Evolutionary conservation across 2,888 invertebrate genomes (phyloP), one percentile per base, ranked within the genome.

Genomic region (Pheosia gnoma): DNA sequence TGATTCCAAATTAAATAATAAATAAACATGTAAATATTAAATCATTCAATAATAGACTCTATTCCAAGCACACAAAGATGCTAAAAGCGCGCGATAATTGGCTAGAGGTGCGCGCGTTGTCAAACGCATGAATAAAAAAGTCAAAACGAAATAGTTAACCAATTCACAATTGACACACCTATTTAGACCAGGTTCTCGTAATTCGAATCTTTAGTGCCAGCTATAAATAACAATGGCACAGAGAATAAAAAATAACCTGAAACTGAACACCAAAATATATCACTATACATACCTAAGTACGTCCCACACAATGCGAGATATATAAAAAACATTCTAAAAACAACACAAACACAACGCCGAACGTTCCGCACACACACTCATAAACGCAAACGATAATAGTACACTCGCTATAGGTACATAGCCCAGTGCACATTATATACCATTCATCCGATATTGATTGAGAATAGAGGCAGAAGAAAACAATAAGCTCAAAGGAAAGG

Each of bases 391-490:
- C 56, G 69, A 58, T 53, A 65, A 58, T 54, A 64, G 59, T 70
- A 72, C 78, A 65, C 78, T 74, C 82, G 65, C 80, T 68, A 63
- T 76, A 25, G 25, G 25, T 25, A 81, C 57, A 78, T 80, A 79
- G 73, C 63, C 66, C 63, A 63, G 65, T 47, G 61, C 74, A 75
- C 71, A 67, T 69, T 75, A 73, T 64, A 70, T 75, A 74, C 68
- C 65, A 65, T 67, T 71, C 72, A 77, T 75, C 75, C 76, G 74
- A 69, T 78, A 82, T 81, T 73, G 85, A 87, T 85, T 83, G 72
- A 78, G 75, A 80, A 58, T 53, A 70, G 11, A 65, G 60, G 73
- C 72, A 62, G 64, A 76, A 39, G 63, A 72, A 71, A 70, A 67
- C 66, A 79, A 78, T 78, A 80, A 77, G 76, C 71, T 77, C 66